These are phyloP conservation scores for Caenorhabditis inopinata DNA, from an alignment of 1,140 invertebrate genomes.

Conservation along the genomic window DNA sequence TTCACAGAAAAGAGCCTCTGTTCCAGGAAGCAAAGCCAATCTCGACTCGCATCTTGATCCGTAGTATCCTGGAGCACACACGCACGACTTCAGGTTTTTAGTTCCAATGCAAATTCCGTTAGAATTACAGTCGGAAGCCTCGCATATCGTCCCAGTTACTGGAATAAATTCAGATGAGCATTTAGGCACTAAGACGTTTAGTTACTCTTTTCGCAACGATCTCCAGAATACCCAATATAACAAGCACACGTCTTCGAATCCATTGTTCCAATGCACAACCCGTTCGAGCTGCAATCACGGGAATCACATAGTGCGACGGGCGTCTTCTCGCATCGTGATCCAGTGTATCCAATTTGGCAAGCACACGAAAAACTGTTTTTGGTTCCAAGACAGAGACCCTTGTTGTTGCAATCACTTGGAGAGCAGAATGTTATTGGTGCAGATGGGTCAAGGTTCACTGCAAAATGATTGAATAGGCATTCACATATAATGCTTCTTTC, in stretches of 20 bases:
- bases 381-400: conserved; percentile 51
- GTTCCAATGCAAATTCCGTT: conserved; percentile 46
- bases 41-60: conserved; percentile 47
- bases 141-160: conserved; percentile 41
- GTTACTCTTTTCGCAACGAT: conserved; percentile 47
- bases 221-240: conserved; percentile 48
- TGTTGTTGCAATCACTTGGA: conserved; percentile 52
- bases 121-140: conserved; percentile 42
- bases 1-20: conserved; percentile 45
- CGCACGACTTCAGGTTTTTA: conserved; percentile 41
- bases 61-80: conserved; percentile 49
- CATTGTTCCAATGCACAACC: conserved; percentile 51
- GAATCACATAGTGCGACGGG: conserved; percentile 51
- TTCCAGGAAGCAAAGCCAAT: conserved; percentile 38
- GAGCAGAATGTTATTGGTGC: conserved; percentile 42
- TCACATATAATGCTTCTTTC: too few species aligned
- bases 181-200: too few species aligned
- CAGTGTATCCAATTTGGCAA: conserved; percentile 52
- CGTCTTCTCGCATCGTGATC: conserved; percentile 48
- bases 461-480: too few species aligned
- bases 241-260: conserved; percentile 44
- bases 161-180: too few species aligned
- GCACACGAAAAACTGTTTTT: conserved; percentile 50
- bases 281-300: conserved; percentile 51
- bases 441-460: conserved; percentile 37